Evolutionary conservation across 2,113 vertebrate species (phyloP), one percentile per base, ranked within the genome.

Genomic region (human): DNA sequence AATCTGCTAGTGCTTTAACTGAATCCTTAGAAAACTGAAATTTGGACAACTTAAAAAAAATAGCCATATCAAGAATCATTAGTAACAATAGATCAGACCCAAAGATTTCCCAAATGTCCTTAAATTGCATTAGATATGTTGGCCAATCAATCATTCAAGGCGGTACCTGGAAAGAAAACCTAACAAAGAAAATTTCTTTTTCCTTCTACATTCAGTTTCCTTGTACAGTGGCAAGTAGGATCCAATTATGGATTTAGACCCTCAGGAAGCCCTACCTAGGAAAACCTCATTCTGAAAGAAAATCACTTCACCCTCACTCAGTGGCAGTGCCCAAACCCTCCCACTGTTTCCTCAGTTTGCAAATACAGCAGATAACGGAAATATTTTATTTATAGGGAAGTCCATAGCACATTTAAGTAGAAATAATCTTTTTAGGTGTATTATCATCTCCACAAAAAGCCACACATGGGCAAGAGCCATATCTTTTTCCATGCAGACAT

Each of bases 171-270:
- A 87, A 97, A 94, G 90, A 95, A 97, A 93, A 95, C 18, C 3
- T 48, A 93, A 82, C 57, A 55, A 92, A 85, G 68, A 64, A 89
- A 73, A 82, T 27, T 90, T 76, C 13, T 40, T 97, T 93, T 90
- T 92, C 52, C 92, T 97, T 88, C 75, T 96, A 95, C 95, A 90
- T 5, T 83, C 48, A 48, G 23, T 94, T 90, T 96, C 32, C 55
- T 90, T 81, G 32, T 32, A 95, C 8, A 84, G n/a, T 59, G 94
- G 40, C 50, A 96, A 83, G 38, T 13, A 94, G 59, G 30, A 94
- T 88, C 38, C 72, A 94, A 76, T 61, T 90, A 88, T 1, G 8
- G 32, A 93, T 43, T 35, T 70, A 55, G 50, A 93, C 11, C 8
- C 32, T 52, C n/a, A 14, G 70, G 89, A 43, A 90, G 32, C 45